Base-by-base conservation (phyloP, 2,113 vertebrate genomes). In the Scytalopus superciliaris region DNA sequence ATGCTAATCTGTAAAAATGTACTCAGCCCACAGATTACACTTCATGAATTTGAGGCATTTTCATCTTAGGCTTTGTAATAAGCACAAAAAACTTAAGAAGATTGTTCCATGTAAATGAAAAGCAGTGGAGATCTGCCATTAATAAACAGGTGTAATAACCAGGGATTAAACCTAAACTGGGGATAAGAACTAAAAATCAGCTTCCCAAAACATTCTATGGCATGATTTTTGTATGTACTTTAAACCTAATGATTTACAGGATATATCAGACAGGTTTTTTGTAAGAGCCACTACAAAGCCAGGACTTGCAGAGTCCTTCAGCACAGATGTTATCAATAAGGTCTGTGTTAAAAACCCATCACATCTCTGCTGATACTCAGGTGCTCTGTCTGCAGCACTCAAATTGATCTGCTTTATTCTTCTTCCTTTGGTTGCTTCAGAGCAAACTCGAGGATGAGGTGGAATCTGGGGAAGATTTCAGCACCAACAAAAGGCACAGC, bases 391-490 rank as follows among this genome's bases (percentile, higher is more conserved):
- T 45, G 45, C 28, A 84, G 75, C 40, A 9, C 31, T 73, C 63
- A 70, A 0, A 11, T 3, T 64, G 47, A 30, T 67, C 75, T 84
- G 75, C 44, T 64, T 15, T 59, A 3, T 45, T 69, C 17, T 80
- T 44, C 42, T 83, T 52, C 70, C 78, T 75, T 35, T 45, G 60
- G 28, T 22, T 53, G 13, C 23, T 16, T 12, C 68, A 99, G 99
- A 98, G 79, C 59, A 99, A 99, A 96, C 96, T 95, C 0, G 99
- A 99, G 24, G 99, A 99, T 14, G 98, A 98, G 1, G 81, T 69
- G 0, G 99, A 99, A 81, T 98, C 98, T 0, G 98, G 97, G 14
- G 99, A 99, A 23, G 99, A 99, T 10, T 85, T 97, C 0, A 96
- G 97, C 40, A 82, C 88, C 90, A 97, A 97, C 96, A 99, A 99